Evolutionary conservation across 2,113 vertebrate genomes (phyloP).

Genomic region (Hemiprocne comata): DNA sequence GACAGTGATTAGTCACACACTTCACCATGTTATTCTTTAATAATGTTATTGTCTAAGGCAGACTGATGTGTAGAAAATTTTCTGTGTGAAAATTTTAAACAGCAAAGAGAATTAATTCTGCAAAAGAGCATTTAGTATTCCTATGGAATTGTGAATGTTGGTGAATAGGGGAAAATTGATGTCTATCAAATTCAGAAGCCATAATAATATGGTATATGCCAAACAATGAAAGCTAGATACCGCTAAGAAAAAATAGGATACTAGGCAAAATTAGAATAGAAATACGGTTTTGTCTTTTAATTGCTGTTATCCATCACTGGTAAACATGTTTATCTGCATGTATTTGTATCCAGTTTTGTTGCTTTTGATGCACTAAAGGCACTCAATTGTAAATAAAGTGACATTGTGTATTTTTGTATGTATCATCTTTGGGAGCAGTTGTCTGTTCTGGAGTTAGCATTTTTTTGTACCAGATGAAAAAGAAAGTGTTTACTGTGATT

Average conservation of each 20-base stretch:
- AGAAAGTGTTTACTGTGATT: neutral
- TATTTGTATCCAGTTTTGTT: neutral
- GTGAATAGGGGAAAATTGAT: neutral
- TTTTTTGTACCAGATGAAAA: neutral
- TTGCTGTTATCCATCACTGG: neutral
- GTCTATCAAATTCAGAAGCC: neutral
- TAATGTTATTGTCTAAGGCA: neutral
- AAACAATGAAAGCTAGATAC: neutral
- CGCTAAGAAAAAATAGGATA: neutral
- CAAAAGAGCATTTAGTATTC: neutral
- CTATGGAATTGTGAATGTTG: neutral
- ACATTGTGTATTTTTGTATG: neutral
- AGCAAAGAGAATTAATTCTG: neutral
- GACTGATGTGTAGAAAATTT: neutral
- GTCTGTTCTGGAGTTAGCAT: neutral
- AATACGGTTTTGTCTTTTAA: neutral
- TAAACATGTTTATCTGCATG: neutral
- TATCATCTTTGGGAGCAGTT: neutral
- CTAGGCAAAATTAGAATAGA: neutral
- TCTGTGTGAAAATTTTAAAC: neutral
- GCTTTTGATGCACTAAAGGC: neutral
- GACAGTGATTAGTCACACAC: neutral
- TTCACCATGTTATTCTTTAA: constrained; percentile 4
- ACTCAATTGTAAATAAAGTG: neutral
- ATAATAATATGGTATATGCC: neutral